Evolutionary conservation across 2,888 invertebrate genomes (phyloP).

Genomic region (Orthosia gracilis): DNA sequence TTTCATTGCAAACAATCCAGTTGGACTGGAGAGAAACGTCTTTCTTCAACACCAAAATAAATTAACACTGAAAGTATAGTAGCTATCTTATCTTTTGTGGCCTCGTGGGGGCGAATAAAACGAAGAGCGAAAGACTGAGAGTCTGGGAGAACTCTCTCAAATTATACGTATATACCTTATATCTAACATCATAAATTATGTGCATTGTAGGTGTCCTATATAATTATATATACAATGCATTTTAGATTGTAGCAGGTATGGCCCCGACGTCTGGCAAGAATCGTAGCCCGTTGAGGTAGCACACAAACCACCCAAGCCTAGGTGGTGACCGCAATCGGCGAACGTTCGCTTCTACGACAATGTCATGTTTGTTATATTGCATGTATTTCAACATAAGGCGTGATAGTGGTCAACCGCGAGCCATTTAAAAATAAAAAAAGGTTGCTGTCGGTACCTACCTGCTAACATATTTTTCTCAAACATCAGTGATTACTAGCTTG

Average conservation of each 20-base stretch:
- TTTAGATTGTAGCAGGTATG: not conserved
- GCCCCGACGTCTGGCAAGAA: slow-evolving; percentile 1
- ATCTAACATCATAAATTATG: not conserved
- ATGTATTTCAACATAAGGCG: not conserved
- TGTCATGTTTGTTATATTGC: slow-evolving; percentile 2
- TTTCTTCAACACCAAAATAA: slow-evolving; percentile 67
- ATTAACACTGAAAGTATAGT: slow-evolving; percentile 59
- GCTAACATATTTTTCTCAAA: not conserved
- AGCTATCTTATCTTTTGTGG: slow-evolving; percentile 51
- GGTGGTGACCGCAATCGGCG: slow-evolving; percentile 28
- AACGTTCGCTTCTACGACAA: not conserved
- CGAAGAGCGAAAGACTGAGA: slow-evolving; percentile 19
- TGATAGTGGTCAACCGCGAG: too few relatives aligned
- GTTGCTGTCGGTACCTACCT: too few relatives aligned
- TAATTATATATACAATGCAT: not conserved
- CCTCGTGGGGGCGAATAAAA: slow-evolving; percentile 36
- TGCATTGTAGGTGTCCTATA: not conserved
- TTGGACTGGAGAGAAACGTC: slow-evolving; percentile 53
- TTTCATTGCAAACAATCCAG: slow-evolving; percentile 63
- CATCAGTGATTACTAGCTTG: too few relatives aligned
- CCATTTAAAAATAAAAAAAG: too few relatives aligned
- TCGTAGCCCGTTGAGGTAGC: slow-evolving; percentile 29
- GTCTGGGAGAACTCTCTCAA: slow-evolving; percentile 2
- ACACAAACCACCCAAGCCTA: slow-evolving; percentile 23
- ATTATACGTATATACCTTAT: slow-evolving; percentile 14